Evolutionary conservation across 2,888 invertebrate species (phyloP).

Genomic region (Hecatera dysodea): DNA sequence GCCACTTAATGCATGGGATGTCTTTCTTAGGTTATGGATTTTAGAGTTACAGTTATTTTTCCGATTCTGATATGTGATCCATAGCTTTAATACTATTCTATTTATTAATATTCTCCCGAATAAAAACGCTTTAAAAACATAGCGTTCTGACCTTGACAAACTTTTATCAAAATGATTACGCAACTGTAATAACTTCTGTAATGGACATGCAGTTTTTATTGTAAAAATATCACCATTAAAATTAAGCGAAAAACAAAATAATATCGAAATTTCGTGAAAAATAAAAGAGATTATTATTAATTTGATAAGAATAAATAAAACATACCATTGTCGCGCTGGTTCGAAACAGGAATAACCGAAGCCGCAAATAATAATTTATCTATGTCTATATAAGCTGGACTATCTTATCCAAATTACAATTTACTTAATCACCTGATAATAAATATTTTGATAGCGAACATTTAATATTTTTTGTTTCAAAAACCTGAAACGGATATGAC

Average conservation of each 20-base stretch:
- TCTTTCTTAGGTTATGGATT: background rate
- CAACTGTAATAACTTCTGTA: background rate
- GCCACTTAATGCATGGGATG: background rate
- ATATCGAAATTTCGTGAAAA: background rate
- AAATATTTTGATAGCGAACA: slow-evolving; percentile 49
- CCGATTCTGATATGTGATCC: background rate
- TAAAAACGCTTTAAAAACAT: background rate
- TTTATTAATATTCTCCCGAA: background rate
- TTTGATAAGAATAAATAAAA: slow-evolving; percentile 34
- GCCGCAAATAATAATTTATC: slow-evolving; percentile 57
- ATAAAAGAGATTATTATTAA: background rate
- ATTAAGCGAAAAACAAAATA: background rate
- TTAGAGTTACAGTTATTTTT: background rate
- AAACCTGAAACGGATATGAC: slow-evolving; percentile 4
- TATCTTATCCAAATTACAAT: slow-evolving; percentile 79
- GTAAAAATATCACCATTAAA: background rate
- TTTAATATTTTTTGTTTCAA: slow-evolving; percentile 15
- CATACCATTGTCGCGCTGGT: slow-evolving; percentile 83
- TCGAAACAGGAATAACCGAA: slow-evolving; percentile 67
- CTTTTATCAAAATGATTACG: background rate
- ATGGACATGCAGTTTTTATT: background rate
- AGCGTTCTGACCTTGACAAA: background rate
- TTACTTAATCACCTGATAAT: slow-evolving; percentile 59
- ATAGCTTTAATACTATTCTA: background rate
- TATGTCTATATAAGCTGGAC: slow-evolving; percentile 67